These are phyloP conservation scores for Apeltes quadracus DNA, from an alignment of 2,113 vertebrate genomes.

Conservation along the genomic window DNA sequence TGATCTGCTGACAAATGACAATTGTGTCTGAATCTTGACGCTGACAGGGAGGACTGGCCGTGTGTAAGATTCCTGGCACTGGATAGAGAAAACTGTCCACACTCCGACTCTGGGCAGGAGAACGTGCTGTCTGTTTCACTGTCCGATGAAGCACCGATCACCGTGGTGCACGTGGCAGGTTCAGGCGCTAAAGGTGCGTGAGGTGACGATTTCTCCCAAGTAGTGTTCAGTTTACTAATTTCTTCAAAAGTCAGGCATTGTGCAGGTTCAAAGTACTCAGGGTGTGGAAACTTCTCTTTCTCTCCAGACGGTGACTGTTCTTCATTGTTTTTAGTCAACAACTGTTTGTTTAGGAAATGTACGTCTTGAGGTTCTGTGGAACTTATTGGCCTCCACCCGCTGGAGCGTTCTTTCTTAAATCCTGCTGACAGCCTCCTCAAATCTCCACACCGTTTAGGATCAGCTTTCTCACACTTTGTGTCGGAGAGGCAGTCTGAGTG, in stretches of 20 bases:
- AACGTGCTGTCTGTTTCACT: slow-evolving; percentile 70
- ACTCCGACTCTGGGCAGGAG: slow-evolving; percentile 66
- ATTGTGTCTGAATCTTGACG: slow-evolving; percentile 34
- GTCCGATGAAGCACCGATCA: slow-evolving; percentile 54
- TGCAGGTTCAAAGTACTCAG: slow-evolving; percentile 51
- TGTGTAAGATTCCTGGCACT: slow-evolving; percentile 21
- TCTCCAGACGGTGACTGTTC: slow-evolving; percentile 8
- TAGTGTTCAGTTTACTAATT: slow-evolving; percentile 66
- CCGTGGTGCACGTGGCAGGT: background rate
- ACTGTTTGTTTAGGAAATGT: slow-evolving; percentile 13
- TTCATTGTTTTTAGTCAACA: slow-evolving; percentile 22
- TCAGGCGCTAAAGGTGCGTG: background rate
- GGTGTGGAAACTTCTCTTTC: slow-evolving; percentile 21
- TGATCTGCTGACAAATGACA: slow-evolving; percentile 22
- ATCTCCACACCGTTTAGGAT: slow-evolving; percentile 29
- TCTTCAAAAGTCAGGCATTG: slow-evolving; percentile 74
- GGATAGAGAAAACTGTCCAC: slow-evolving; percentile 37
- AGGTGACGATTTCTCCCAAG: slow-evolving; percentile 18
- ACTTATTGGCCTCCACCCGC: slow-evolving; percentile 11
- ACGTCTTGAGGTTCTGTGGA: slow-evolving; percentile 13
- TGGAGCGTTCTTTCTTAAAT: slow-evolving; percentile 20
- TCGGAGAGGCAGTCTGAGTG: slow-evolving; percentile 50
- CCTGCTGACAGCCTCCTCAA: slow-evolving; percentile 31
- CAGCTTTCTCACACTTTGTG: slow-evolving; percentile 20
- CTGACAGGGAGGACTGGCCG: slow-evolving; percentile 34